Conservation (phyloP, 2,797 vertebrate genomes). For the Cheirogaleus major region DNA sequence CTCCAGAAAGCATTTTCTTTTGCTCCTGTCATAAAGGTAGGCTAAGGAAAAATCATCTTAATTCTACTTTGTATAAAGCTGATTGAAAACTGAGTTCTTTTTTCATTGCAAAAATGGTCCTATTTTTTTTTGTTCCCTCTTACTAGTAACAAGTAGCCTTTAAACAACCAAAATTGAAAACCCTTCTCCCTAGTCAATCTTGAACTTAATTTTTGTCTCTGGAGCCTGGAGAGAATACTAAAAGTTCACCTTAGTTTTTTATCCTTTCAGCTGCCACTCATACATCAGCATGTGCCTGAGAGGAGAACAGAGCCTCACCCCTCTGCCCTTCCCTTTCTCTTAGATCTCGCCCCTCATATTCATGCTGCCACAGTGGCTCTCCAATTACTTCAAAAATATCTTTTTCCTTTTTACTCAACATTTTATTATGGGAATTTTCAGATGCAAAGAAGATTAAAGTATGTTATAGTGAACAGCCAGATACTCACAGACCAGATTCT, state of each 20-base stretch:
- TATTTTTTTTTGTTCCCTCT: neutral
- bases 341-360: neutral
- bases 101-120: neutral
- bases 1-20: neutral
- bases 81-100: neutral
- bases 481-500: neutral
- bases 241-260: neutral
- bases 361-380: neutral
- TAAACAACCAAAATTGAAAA: neutral
- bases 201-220: neutral
- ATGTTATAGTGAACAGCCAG: neutral
- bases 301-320: neutral
- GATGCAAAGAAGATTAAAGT: neutral
- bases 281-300: neutral
- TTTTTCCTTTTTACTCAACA: neutral
- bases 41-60: neutral
- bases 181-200: neutral
- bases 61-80: neutral
- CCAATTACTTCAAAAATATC: neutral
- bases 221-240: neutral
- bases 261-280: neutral
- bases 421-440: neutral
- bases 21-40: neutral
- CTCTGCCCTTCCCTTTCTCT: neutral
- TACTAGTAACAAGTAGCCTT: neutral